These are phyloP conservation scores for Pipra filicauda DNA, from an alignment of 2,113 vertebrate genomes.

Conservation along the genomic window DNA sequence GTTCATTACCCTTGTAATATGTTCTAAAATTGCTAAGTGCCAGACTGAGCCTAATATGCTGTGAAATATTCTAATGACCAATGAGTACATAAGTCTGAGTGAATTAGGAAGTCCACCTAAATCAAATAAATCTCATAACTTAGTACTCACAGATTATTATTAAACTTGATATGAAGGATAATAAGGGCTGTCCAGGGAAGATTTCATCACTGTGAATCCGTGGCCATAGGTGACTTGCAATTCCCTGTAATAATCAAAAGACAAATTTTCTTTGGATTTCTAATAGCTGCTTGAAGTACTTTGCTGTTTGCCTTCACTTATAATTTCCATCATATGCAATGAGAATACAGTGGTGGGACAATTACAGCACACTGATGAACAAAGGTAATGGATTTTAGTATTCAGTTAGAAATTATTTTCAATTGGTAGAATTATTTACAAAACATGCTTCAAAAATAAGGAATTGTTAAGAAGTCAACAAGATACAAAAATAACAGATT, in stretches of 20 bases:
- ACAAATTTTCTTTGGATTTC: not conserved
- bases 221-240: not conserved
- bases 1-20: constrained; percentile 11
- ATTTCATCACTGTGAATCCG: not conserved
- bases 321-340: not conserved
- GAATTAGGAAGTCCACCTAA: constrained; percentile 14
- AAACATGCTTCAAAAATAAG: not conserved
- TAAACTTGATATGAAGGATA: not conserved
- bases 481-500: not conserved
- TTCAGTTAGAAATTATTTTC: not conserved
- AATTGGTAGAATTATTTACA: not conserved
- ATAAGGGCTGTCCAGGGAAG: not conserved
- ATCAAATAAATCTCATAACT: constrained; percentile 22
- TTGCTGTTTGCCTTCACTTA: not conserved
- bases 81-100: not conserved
- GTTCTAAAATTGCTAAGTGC: constrained; percentile 20
- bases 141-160: constrained; percentile 1
- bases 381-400: not conserved
- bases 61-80: not conserved
- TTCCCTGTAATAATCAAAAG: not conserved
- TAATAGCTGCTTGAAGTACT: not conserved
- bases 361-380: not conserved
- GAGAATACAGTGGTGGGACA: not conserved
- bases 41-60: not conserved
- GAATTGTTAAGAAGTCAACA: not conserved